Percentiles rank a stretch among this genome's conserved stretches.
These are phyloP conservation scores for Bothrops jararaca DNA, from an alignment of 2,113 vertebrate genomes.

Conservation along the genomic window DNA sequence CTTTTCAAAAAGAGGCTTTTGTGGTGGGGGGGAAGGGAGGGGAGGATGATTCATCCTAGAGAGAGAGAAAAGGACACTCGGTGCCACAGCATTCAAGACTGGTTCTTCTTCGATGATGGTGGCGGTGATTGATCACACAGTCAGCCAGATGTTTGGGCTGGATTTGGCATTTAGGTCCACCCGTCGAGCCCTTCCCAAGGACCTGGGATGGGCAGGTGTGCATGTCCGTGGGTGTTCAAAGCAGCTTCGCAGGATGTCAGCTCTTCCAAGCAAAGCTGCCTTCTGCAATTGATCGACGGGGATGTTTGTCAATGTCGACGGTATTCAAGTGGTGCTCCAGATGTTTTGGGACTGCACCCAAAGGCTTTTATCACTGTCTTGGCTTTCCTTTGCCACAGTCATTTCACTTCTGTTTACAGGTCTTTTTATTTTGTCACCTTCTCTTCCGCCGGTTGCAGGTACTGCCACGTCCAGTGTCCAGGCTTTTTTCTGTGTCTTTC, in stretches of 20 bases:
- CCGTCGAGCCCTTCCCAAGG: not conserved
- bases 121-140: not conserved
- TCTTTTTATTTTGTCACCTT: not conserved
- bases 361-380: slow-evolving; percentile 1
- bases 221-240: not conserved
- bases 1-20: not conserved
- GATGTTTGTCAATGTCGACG: not conserved
- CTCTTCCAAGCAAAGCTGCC: not conserved
- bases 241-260: not conserved
- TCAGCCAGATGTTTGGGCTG: not conserved
- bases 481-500: not conserved
- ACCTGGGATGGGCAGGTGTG: not conserved
- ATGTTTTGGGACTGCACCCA: not conserved
- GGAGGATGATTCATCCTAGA: slow-evolving; percentile 41
- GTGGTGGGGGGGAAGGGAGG: not conserved
- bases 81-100: slow-evolving; percentile 52
- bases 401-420: not conserved
- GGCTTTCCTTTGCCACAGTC: not conserved
- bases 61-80: slow-evolving; percentile 64
- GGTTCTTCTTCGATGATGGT: slow-evolving; percentile 31
- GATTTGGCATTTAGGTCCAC: not conserved
- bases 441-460: too few relatives aligned
- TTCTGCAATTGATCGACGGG: not conserved
- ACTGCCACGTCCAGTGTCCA: not conserved
- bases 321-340: not conserved